Conservation (phyloP, 2,797 vertebrate genomes). For the Anomalospiza imberbis region DNA sequence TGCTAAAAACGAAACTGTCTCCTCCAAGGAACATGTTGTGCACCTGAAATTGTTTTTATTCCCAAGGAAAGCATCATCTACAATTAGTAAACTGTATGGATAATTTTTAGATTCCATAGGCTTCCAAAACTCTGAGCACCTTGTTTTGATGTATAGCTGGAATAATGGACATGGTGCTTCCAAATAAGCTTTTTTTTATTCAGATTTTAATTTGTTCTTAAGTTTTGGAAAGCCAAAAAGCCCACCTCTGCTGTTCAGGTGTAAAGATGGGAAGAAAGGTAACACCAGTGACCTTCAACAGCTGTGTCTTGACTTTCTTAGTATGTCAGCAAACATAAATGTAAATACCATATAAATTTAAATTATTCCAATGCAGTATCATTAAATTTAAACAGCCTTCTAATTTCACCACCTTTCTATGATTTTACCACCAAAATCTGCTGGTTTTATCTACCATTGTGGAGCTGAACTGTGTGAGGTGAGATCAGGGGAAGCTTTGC, state of each 20-base stretch:
- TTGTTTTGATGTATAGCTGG: not conserved
- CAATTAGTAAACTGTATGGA: not conserved
- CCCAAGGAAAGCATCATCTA: not conserved
- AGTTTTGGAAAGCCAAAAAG: not conserved
- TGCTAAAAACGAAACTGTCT: not conserved
- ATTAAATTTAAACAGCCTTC: not conserved
- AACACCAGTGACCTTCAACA: not conserved
- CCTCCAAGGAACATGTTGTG: not conserved
- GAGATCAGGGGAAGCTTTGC: not conserved
- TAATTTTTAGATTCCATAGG: not conserved
- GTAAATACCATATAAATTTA: not conserved
- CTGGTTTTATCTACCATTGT: not conserved
- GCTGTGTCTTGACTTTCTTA: not conserved
- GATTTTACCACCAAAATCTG: not conserved
- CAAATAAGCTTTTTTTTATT: not conserved
- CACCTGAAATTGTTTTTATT: slow-evolving; percentile 11
- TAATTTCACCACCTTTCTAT: not conserved
- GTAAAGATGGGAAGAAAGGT: not conserved
- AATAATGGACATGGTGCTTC: not conserved
- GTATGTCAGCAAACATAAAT: not conserved
- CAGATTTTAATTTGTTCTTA: not conserved
- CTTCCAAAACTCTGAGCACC: not conserved
- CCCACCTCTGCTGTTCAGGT: not conserved
- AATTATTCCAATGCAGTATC: not conserved
- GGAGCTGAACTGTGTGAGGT: not conserved